Evolutionary conservation across 2,797 vertebrate species (phyloP).

Genomic region (Lophotriccus pileatus): DNA sequence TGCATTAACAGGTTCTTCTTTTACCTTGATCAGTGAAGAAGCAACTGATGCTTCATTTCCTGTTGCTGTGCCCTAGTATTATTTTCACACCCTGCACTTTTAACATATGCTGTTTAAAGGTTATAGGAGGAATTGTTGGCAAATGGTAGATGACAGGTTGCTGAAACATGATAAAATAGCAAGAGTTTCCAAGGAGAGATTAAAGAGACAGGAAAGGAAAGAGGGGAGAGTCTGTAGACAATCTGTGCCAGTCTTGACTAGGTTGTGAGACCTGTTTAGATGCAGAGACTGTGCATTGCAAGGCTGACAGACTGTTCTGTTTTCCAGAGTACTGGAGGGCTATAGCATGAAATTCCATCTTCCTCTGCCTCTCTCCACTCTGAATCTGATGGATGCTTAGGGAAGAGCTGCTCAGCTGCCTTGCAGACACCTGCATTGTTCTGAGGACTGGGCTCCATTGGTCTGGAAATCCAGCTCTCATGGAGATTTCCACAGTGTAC

Average conservation of each 20-base stretch:
- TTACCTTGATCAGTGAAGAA: background rate
- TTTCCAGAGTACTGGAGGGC: background rate
- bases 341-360: background rate
- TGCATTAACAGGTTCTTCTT: background rate
- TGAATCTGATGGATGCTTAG: accelerated
- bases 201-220: background rate
- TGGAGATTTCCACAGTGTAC: background rate
- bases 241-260: background rate
- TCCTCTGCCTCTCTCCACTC: background rate
- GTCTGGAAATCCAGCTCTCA: background rate
- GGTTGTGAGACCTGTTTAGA: background rate
- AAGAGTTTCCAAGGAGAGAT: background rate
- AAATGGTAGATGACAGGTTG: background rate
- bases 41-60: background rate
- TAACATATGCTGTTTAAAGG: background rate
- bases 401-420: background rate
- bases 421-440: background rate
- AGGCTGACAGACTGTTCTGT: background rate
- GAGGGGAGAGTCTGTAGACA: background rate
- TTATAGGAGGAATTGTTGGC: background rate
- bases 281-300: background rate
- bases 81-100: background rate
- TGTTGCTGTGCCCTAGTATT: background rate
- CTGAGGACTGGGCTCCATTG: background rate
- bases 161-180: conserved; percentile 5